These are phyloP conservation scores for Heloderma charlesbogerti DNA, from an alignment of 2,113 vertebrate species.

Conservation along the genomic window DNA sequence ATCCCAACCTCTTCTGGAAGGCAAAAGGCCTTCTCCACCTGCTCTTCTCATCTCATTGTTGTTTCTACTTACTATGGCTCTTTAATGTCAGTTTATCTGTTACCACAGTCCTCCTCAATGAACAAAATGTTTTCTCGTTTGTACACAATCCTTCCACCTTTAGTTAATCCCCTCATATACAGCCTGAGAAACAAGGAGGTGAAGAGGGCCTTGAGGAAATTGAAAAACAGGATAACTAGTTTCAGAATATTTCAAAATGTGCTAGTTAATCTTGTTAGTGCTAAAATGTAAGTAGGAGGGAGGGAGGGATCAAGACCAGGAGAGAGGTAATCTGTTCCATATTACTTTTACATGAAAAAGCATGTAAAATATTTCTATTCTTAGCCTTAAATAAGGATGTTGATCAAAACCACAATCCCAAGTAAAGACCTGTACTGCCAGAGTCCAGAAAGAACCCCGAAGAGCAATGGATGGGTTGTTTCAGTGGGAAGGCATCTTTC, in stretches of 20 bases:
- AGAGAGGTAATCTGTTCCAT: not conserved
- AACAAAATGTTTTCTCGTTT: slow-evolving; percentile 60
- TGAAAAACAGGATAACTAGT: not conserved
- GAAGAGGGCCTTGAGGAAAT: slow-evolving; percentile 57
- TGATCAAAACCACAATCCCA: not conserved
- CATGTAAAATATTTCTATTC: not conserved
- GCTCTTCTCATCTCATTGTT: slow-evolving; percentile 45
- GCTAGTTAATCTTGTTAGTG: not conserved
- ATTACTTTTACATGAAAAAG: not conserved
- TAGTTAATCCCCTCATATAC: slow-evolving; percentile 61
- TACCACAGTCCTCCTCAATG: not conserved
- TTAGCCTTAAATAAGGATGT: not conserved
- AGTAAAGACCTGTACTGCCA: not conserved
- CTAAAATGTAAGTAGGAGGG: not conserved
- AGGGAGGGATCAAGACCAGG: not conserved
- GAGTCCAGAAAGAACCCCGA: too few relatives aligned
- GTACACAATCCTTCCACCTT: slow-evolving; percentile 57
- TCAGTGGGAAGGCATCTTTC: too few relatives aligned
- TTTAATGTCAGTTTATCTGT: slow-evolving; percentile 44
- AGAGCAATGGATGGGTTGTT: too few relatives aligned
- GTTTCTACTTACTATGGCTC: not conserved
- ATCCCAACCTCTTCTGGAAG: slow-evolving; percentile 45
- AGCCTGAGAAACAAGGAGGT: slow-evolving; percentile 67
- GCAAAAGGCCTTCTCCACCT: slow-evolving; percentile 58
- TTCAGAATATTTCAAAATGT: slow-evolving; percentile 21